Percentiles rank a stretch among this genome's conserved stretches.
These are phyloP conservation scores for Centropus bengalensis DNA, from an alignment of 2,113 vertebrate genomes.

Conservation along the genomic window DNA sequence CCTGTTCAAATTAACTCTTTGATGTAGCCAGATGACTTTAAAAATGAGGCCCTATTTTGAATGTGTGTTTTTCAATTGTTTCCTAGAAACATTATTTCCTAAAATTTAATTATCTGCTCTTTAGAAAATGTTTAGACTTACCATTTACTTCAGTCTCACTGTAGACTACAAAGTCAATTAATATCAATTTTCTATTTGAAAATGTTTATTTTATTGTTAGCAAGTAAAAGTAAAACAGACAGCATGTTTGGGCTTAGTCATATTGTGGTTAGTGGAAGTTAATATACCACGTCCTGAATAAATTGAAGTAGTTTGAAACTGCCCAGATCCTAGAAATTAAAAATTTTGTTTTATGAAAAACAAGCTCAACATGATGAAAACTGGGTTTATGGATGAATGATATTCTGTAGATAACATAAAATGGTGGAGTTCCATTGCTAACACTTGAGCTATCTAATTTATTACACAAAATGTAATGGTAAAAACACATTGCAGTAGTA, in stretches of 20 bases:
- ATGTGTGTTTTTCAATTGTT: not conserved
- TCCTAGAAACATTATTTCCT: not conserved
- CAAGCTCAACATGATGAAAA: not conserved
- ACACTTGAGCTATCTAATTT: not conserved
- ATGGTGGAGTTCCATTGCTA: not conserved
- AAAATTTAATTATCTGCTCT: not conserved
- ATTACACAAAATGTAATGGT: not conserved
- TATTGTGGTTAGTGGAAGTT: not conserved
- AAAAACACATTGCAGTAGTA: not conserved
- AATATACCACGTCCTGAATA: not conserved
- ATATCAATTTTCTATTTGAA: not conserved
- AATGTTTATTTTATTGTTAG: conserved; percentile 1
- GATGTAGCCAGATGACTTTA: not conserved
- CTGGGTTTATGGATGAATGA: not conserved
- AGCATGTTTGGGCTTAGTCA: not conserved
- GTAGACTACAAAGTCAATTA: not conserved
- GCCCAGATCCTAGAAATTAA: conserved; percentile 7
- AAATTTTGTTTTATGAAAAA: not conserved
- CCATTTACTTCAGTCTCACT: not conserved
- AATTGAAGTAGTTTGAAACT: not conserved
- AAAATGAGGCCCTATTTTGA: not conserved
- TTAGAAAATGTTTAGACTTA: not conserved
- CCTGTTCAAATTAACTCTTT: conserved; percentile 31
- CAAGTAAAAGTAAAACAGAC: not conserved
- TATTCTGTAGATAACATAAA: not conserved